phyloP scores from a whole-genome alignment of 2,888 invertebrate species.

The Odontothrips loti region DNA sequence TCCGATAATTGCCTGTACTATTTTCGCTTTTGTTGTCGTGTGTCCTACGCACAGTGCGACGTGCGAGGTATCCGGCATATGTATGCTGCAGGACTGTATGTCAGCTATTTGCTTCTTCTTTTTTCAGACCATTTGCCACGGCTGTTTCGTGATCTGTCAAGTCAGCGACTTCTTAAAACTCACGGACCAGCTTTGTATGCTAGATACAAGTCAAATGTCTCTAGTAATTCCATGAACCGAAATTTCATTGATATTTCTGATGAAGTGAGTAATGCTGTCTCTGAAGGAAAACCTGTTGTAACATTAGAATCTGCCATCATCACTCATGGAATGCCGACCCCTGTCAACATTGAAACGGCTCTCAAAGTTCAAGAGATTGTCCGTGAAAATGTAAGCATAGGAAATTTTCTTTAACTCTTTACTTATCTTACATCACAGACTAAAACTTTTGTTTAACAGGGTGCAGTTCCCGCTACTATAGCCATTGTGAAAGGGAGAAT shows the following conservation, averaged over 20 bases:
- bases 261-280: slow-evolving; percentile 63
- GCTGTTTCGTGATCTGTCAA: neutral
- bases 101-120: neutral
- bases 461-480: slow-evolving; percentile 87
- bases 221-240: neutral
- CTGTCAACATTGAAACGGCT: slow-evolving; percentile 84
- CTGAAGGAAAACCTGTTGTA: slow-evolving; percentile 67
- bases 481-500: slow-evolving; percentile 80
- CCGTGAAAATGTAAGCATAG: slow-evolving; percentile 55
- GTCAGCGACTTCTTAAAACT: neutral
- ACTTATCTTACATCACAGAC: slow-evolving; percentile 14
- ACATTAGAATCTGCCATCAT: slow-evolving; percentile 97
- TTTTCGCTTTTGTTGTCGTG: no score
- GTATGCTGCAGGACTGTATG: no score
- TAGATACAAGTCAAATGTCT: neutral
- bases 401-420: neutral
- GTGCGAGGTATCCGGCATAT: no score
- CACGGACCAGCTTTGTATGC: neutral
- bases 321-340: slow-evolving; percentile 97
- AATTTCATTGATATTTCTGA: slow-evolving; percentile 39
- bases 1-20: no score
- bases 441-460: slow-evolving; percentile 50
- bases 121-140: slow-evolving; percentile 1
- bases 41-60: no score
- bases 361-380: slow-evolving; percentile 74